A percentile compares a stretch with the other conserved stretches of the same genome.
Conservation (phyloP, 2,797 vertebrate genomes). For the Onychomys arenicola region DNA sequence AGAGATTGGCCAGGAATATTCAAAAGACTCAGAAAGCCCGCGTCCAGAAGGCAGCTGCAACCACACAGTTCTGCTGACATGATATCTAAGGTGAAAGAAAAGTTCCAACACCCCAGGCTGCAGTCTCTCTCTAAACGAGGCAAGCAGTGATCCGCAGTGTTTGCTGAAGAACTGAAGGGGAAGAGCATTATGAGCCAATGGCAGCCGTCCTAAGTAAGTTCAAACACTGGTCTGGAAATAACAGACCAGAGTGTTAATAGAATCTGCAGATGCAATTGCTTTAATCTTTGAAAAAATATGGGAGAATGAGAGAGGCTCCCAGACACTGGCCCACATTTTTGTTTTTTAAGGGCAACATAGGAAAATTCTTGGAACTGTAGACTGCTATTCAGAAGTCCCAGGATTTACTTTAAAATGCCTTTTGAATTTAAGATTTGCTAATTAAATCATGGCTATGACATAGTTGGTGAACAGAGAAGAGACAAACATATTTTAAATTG, state of each 20-base stretch:
- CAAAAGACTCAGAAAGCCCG: slow-evolving; percentile 17
- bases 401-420: slow-evolving; percentile 53
- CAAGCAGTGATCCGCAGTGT: neutral
- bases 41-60: neutral
- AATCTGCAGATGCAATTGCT: slow-evolving; percentile 59
- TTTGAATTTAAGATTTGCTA: slow-evolving; percentile 50
- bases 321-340: neutral
- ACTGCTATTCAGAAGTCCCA: slow-evolving; percentile 44
- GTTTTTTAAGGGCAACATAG: slow-evolving; percentile 45
- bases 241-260: slow-evolving; percentile 31
- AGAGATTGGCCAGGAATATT: neutral
- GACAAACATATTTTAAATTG: slow-evolving; percentile 23
- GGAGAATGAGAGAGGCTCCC: slow-evolving; percentile 8
- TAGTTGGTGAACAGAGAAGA: slow-evolving; percentile 7
- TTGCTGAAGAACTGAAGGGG: neutral
- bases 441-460: slow-evolving; percentile 26
- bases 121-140: neutral
- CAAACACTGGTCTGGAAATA: slow-evolving; percentile 36
- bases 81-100: neutral
- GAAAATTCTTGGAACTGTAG: slow-evolving; percentile 57
- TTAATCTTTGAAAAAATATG: slow-evolving; percentile 61
- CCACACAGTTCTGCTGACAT: accelerated
- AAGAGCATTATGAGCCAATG: slow-evolving; percentile 5
- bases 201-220: slow-evolving; percentile 52
- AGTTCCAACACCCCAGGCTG: neutral